Evolutionary conservation across 2,113 vertebrate genomes (phyloP).

Genomic region (Ranitomeya variabilis): DNA sequence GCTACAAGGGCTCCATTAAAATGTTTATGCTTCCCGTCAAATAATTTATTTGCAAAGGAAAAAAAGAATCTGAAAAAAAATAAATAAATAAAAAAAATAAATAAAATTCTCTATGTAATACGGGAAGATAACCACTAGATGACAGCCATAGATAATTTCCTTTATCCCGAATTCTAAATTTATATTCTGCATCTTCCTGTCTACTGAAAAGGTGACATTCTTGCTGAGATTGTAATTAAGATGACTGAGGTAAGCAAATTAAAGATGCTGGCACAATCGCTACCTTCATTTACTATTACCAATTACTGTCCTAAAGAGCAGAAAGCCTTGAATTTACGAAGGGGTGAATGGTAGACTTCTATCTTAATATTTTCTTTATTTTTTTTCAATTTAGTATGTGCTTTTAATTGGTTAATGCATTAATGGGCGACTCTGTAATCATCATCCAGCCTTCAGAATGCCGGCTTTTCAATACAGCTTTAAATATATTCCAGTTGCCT

Average conservation of each 20-base stretch:
- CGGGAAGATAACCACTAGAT: slow-evolving; percentile 89
- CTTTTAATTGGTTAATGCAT: slow-evolving; percentile 60
- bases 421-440: slow-evolving; percentile 60
- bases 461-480: slow-evolving; percentile 61
- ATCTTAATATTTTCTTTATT: slow-evolving; percentile 54
- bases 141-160: slow-evolving; percentile 90
- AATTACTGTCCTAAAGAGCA: slow-evolving; percentile 68
- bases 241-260: slow-evolving; percentile 69
- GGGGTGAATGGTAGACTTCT: slow-evolving; percentile 61
- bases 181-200: slow-evolving; percentile 67
- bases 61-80: background rate
- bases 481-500: slow-evolving; percentile 67
- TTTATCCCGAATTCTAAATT: slow-evolving; percentile 68
- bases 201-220: slow-evolving; percentile 67
- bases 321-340: slow-evolving; percentile 63
- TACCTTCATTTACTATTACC: slow-evolving; percentile 67
- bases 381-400: slow-evolving; percentile 34
- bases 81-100: background rate
- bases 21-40: slow-evolving; percentile 57
- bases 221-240: slow-evolving; percentile 72
- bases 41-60: slow-evolving; percentile 9
- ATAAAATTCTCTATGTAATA: slow-evolving; percentile 78
- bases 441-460: slow-evolving; percentile 55
- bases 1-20: slow-evolving; percentile 65
- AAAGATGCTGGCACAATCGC: slow-evolving; percentile 67